Evolutionary conservation across 2,888 invertebrate species (phyloP).

Genomic region (Caenorhabditis virilis): DNA sequence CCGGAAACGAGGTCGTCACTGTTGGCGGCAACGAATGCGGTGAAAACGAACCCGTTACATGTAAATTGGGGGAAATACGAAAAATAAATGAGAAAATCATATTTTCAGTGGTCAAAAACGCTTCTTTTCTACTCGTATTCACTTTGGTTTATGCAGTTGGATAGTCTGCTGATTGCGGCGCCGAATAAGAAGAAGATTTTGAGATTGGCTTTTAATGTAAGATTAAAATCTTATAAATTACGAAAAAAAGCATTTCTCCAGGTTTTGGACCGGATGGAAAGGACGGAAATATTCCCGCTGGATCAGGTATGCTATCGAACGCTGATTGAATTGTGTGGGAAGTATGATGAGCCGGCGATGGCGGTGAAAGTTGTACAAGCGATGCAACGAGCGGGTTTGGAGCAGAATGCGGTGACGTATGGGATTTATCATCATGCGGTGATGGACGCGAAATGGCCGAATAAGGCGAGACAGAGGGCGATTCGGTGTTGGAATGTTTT

Average conservation of each 20-base stretch:
- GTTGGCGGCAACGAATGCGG: constrained; percentile 49
- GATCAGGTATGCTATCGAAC: constrained; percentile 85
- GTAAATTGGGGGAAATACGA: no score
- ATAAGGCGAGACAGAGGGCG: constrained; percentile 45
- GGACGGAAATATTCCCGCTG: constrained; percentile 71
- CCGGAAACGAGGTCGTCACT: constrained; percentile 61
- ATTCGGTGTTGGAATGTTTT: constrained; percentile 42
- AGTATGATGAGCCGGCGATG: constrained; percentile 86
- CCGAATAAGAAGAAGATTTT: constrained; percentile 78
- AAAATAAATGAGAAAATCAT: no score
- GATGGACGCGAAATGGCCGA: constrained; percentile 60
- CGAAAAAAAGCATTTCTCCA: constrained; percentile 20
- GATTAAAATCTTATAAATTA: constrained; percentile 3
- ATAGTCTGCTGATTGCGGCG: constrained; percentile 76
- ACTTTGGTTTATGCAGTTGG: constrained; percentile 92
- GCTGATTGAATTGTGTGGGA: constrained; percentile 95
- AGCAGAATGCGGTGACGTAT: constrained; percentile 96
- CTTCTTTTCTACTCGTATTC: constrained; percentile 74
- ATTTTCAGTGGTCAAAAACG: constrained; percentile 64
- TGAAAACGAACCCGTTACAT: constrained; percentile 47
- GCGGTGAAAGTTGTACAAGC: constrained; percentile 81
- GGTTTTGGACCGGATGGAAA: constrained; percentile 84
- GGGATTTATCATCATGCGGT: constrained; percentile 84
- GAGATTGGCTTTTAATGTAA: constrained; percentile 72
- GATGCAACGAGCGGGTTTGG: constrained; percentile 89